A percentile compares a stretch with the other conserved stretches of the same genome.
Conservation (phyloP, 2,113 vertebrate species). For the Felis chaus region DNA sequence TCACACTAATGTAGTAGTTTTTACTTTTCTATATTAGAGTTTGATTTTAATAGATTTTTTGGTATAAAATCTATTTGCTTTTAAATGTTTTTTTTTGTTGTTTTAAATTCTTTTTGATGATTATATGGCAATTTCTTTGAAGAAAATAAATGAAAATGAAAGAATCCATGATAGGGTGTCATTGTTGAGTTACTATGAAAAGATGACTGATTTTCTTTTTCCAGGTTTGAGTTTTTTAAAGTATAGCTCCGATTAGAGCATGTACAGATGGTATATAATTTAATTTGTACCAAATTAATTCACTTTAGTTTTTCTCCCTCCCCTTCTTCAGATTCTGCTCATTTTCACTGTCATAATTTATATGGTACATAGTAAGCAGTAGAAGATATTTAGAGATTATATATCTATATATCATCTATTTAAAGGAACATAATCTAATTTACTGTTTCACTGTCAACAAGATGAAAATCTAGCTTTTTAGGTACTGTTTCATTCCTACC, state of each 20-base stretch:
- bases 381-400: background rate
- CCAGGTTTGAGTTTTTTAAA: background rate
- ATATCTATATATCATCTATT: background rate
- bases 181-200: background rate
- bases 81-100: background rate
- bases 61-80: background rate
- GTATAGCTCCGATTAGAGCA: background rate
- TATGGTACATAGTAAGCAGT: background rate
- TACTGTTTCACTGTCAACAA: background rate
- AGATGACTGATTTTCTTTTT: slow-evolving; percentile 20
- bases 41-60: slow-evolving; percentile 33
- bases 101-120: slow-evolving; percentile 33
- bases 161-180: background rate
- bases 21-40: background rate
- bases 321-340: background rate
- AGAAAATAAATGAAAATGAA: slow-evolving; percentile 13
- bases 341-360: slow-evolving; percentile 10
- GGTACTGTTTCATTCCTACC: background rate
- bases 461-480: background rate
- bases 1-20: background rate
- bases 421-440: background rate
- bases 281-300: slow-evolving; percentile 33
- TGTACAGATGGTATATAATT: background rate
- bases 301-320: background rate
- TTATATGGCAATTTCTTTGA: background rate